Percentiles rank a stretch among this genome's conserved stretches.
Conservation (phyloP, 2,888 invertebrate species). For the Tribolium freemani region DNA sequence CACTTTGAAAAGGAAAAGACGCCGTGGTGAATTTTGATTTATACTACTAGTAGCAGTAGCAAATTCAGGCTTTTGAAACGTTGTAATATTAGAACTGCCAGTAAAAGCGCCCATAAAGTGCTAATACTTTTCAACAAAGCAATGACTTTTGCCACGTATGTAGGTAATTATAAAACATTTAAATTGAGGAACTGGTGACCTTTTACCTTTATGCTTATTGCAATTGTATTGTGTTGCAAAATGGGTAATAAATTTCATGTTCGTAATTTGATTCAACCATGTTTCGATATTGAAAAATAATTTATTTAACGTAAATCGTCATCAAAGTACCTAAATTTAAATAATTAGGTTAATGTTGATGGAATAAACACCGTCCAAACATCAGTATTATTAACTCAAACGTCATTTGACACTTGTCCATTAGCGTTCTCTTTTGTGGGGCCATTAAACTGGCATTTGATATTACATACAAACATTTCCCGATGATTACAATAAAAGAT, state of each 20-base stretch:
- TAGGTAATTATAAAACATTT: neutral
- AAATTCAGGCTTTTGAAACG: neutral
- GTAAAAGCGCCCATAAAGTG: neutral
- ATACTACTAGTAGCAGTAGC: neutral
- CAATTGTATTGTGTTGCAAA: neutral
- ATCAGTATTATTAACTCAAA: slow-evolving; percentile 2
- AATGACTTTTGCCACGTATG: neutral
- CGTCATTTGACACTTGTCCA: slow-evolving; percentile 18
- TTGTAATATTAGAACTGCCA: neutral
- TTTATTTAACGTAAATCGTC: neutral
- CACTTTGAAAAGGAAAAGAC: neutral
- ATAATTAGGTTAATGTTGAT: slow-evolving; percentile 11
- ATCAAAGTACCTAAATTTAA: neutral
- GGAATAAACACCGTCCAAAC: neutral
- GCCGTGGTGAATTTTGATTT: neutral
- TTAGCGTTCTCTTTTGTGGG: slow-evolving; percentile 11
- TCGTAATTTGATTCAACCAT: neutral
- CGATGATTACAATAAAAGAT: slow-evolving; percentile 15
- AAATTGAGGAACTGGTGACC: neutral
- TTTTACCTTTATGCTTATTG: neutral
- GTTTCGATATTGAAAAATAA: neutral
- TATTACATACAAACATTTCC: slow-evolving; percentile 30
- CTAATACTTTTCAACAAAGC: neutral
- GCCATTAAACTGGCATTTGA: slow-evolving; percentile 27
- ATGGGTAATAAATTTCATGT: neutral